phyloP scores from a whole-genome alignment of 2,113 vertebrate species.

The Delphinapterus leucas region DNA sequence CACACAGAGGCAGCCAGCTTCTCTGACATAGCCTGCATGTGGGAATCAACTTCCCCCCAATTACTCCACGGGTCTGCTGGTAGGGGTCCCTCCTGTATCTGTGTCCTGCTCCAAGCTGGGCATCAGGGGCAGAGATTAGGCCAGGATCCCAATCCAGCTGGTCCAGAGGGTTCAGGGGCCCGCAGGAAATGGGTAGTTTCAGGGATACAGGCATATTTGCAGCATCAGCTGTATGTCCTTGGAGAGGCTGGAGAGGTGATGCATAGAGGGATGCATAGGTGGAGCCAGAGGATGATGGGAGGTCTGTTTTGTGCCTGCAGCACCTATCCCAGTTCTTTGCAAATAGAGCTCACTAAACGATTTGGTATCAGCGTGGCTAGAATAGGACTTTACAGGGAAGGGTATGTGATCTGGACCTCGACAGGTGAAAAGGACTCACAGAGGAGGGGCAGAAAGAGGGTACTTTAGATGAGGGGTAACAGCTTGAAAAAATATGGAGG shows the following conservation, averaged over 20 bases:
- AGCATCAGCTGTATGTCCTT: neutral
- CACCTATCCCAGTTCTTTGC: accelerated
- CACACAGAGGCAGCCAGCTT: neutral
- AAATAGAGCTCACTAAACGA: neutral
- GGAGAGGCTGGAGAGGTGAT: neutral
- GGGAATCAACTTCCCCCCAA: neutral
- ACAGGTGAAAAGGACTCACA: neutral
- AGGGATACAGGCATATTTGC: accelerated
- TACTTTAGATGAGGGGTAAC: neutral
- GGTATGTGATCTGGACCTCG: neutral
- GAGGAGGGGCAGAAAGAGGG: neutral
- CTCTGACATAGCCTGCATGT: neutral
- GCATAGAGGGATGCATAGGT: accelerated
- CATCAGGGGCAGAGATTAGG: neutral
- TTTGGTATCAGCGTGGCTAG: neutral
- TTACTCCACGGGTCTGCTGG: accelerated
- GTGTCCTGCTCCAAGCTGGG: accelerated
- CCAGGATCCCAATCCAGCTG: accelerated
- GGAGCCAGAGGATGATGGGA: neutral
- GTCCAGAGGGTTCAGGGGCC: neutral
- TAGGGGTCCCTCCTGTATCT: neutral
- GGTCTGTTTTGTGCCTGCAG: neutral
- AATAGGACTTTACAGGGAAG: neutral
- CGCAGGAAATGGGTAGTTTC: neutral
- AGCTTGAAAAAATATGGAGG: neutral